Evolutionary conservation across 2,888 invertebrate genomes (phyloP).

Genomic region (Acholoe squamosa): DNA sequence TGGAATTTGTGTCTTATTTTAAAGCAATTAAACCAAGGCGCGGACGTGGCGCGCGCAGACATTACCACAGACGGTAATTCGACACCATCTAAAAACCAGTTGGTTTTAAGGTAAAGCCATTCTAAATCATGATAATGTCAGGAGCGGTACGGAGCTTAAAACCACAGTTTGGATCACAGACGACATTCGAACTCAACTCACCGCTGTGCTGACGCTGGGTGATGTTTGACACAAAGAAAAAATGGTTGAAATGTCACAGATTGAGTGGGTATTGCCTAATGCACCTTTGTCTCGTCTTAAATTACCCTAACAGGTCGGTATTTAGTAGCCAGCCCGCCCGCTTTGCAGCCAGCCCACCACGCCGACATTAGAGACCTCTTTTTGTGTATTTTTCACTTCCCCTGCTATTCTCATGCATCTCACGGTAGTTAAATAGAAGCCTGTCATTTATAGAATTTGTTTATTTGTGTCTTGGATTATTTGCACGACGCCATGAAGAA

Average conservation of each 20-base stretch:
- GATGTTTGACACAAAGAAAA: conserved; percentile 3
- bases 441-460: conserved; percentile 8
- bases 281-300: not conserved
- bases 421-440: not conserved
- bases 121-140: conserved; percentile 19
- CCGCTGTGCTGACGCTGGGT: not conserved
- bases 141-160: conserved; percentile 23
- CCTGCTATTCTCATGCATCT: not conserved
- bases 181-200: not conserved
- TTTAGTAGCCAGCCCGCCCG: not conserved
- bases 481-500: too few relatives aligned
- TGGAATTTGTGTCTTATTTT: conserved; percentile 35
- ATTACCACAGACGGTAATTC: conserved; percentile 12
- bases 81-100: conserved; percentile 8
- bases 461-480: not conserved
- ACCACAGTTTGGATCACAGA: not conserved
- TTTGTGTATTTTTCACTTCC: not conserved
- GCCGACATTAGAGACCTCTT: not conserved
- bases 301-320: not conserved
- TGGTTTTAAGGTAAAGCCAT: not conserved
- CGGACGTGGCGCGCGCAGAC: not conserved
- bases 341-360: too few relatives aligned
- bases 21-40: conserved; percentile 13
- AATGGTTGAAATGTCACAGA: not conserved
- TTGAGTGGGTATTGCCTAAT: conserved; percentile 2